A percentile compares a stretch with the other conserved stretches of the same genome.
phyloP scores from a whole-genome alignment of 2,113 vertebrate genomes.

The Thalassarche chlororhynchos region DNA sequence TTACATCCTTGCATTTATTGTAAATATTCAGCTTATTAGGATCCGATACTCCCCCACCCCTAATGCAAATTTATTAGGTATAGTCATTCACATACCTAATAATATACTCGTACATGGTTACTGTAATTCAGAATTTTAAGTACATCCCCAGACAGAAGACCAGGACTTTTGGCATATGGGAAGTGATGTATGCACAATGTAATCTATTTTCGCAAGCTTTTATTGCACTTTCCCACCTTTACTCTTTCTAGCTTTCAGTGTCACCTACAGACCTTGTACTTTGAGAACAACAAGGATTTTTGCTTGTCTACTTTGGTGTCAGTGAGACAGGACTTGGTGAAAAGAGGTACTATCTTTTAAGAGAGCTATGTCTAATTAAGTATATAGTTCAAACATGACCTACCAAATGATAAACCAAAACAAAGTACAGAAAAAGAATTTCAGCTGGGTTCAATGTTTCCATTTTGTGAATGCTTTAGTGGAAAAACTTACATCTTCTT shows the following conservation, averaged over 20 bases:
- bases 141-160: background rate
- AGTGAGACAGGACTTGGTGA: background rate
- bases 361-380: background rate
- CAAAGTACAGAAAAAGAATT: background rate
- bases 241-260: background rate
- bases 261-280: background rate
- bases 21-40: background rate
- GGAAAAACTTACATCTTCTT: background rate
- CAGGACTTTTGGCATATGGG: background rate
- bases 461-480: background rate
- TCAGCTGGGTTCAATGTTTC: background rate
- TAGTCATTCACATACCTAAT: background rate
- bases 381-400: background rate
- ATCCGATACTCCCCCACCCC: background rate
- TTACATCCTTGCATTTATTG: background rate
- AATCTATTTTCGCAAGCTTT: background rate
- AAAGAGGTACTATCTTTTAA: background rate
- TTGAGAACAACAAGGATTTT: background rate
- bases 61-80: background rate
- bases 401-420: background rate
- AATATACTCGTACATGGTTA: background rate
- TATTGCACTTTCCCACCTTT: background rate
- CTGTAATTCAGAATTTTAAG: background rate
- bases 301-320: background rate
- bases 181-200: background rate